Conservation (phyloP, 2,113 vertebrate species). For the Nycticorax nycticorax region DNA sequence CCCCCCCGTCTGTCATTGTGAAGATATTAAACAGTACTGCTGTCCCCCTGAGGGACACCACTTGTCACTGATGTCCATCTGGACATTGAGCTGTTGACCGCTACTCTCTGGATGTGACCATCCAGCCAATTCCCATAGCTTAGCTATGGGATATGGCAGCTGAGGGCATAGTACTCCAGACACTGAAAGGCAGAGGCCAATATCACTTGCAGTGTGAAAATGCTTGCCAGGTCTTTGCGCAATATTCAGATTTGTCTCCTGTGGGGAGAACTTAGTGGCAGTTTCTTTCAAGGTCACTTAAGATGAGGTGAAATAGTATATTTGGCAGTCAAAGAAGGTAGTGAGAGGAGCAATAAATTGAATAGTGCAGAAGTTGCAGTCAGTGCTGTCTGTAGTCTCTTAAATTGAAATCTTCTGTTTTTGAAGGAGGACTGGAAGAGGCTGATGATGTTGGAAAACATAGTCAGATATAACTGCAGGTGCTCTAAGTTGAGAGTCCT, state of each 20-base stretch:
- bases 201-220: neutral
- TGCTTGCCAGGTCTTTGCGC: neutral
- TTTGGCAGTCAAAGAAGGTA: neutral
- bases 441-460: neutral
- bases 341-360: neutral
- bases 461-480: neutral
- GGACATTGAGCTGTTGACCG: too few relatives aligned
- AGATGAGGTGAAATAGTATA: neutral
- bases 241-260: neutral
- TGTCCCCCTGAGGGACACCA: too few relatives aligned
- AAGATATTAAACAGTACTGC: too few relatives aligned
- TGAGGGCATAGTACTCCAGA: neutral
- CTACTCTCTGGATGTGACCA: too few relatives aligned
- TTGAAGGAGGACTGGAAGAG: neutral
- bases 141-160: neutral
- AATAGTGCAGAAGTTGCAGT: neutral
- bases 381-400: neutral
- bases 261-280: neutral
- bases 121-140: neutral
- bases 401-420: neutral
- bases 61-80: too few relatives aligned
- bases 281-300: neutral
- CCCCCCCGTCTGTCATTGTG: too few relatives aligned
- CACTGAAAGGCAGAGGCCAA: neutral
- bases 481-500: neutral